These are phyloP conservation scores for Chiroxiphia lanceolata DNA, from an alignment of 2,797 vertebrate genomes.

Conservation along the genomic window DNA sequence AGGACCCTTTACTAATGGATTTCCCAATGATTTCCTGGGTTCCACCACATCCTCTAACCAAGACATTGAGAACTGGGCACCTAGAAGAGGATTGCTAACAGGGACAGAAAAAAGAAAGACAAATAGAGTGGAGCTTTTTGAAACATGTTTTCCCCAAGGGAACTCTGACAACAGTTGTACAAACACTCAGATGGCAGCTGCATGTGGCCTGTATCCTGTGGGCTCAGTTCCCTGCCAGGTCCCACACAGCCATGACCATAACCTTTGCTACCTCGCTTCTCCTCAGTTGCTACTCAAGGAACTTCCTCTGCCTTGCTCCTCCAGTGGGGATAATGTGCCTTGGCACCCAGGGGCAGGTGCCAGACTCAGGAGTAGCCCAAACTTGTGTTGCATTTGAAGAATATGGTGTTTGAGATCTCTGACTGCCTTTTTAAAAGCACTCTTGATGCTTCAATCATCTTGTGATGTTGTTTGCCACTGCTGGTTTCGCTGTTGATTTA, in stretches of 20 bases:
- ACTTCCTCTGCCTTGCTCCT: neutral
- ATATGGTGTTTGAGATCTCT: neutral
- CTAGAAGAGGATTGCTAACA: neutral
- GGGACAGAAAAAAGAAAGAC: neutral
- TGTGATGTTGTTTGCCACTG: neutral
- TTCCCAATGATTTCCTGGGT: neutral
- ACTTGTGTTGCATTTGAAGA: neutral
- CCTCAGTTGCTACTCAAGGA: neutral
- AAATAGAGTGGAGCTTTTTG: neutral
- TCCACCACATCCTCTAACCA: neutral
- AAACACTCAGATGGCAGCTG: neutral
- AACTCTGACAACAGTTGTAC: neutral
- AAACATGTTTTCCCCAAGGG: neutral
- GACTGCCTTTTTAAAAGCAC: neutral
- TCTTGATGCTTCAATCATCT: neutral
- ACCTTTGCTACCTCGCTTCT: neutral
- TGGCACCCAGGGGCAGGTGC: neutral
- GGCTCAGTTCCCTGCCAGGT: neutral
- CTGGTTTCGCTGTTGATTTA: neutral
- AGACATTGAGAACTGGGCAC: neutral
- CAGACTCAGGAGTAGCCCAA: neutral
- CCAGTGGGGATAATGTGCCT: neutral
- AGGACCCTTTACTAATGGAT: neutral
- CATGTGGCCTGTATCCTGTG: rapidly evolving
- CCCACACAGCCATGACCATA: rapidly evolving